Evolutionary conservation across 2,888 invertebrate genomes (phyloP), one percentile per base, ranked within the genome.

Genomic region (Pheosia tremula): DNA sequence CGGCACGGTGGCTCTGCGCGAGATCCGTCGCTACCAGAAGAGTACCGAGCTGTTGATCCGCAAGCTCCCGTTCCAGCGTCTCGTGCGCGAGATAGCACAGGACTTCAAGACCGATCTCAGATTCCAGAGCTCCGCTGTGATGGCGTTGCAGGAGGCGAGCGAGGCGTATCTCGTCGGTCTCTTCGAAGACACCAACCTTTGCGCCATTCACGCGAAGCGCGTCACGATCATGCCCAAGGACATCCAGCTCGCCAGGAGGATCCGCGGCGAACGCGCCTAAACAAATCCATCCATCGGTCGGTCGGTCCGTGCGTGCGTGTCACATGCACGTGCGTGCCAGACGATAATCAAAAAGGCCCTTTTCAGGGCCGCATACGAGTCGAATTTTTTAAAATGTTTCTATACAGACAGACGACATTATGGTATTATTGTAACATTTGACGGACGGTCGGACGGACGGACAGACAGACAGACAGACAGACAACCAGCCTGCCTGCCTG

Each of bases 201-300:
- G 97, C 94, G 97, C 97, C 71, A 97, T 98, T 85, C 98, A 98
- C 87, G 97, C 97, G 81, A 97, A 97, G 93, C 95, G 98, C 79
- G 98, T 98, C 58, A 98, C 98, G 78, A 98, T 98, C 90, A 98
- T 97, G 97, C 97, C 98, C 67, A 98, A 97, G 92, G 97, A 98
- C 88, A 98, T 98, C 82, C 97, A 97, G 56, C 60, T 67, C 52
- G 67, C 65, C 38, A 60, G 63, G 56, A 62, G 64, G 55, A 64
- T 61, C 45, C 56, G 68, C 43, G 68, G 64, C 56, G 60, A 68
- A 55, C 56, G 68, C 59, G 63, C 64, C 38, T 64, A 64, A 67
- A 36, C 37, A 9, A 5, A 24, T 24, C 24, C 24, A 24, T 24
- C n/a, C n/a, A n/a, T n/a, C n/a, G n/a, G n/a, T n/a, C 24, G 24